A percentile compares a stretch with the other conserved stretches of the same genome.
Evolutionary conservation across 2,797 vertebrate species (phyloP).

Genomic region (Streptopelia turtur): DNA sequence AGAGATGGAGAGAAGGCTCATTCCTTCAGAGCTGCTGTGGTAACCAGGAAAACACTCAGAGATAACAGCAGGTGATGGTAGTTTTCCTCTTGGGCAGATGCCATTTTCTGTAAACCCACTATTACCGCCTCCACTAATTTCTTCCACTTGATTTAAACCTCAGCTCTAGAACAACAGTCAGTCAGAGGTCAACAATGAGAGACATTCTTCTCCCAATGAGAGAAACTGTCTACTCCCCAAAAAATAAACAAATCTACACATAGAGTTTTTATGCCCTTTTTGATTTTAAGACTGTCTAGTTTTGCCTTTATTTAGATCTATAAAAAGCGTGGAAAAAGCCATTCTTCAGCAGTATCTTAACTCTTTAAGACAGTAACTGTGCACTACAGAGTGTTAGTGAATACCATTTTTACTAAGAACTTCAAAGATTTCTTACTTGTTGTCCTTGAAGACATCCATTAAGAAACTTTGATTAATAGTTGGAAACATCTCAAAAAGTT

Average conservation of each 20-base stretch:
- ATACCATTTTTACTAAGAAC: not conserved
- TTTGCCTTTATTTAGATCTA: not conserved
- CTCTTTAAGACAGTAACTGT: not conserved
- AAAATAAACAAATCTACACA: not conserved
- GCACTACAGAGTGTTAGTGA: not conserved
- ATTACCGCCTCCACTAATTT: not conserved
- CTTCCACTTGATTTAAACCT: not conserved
- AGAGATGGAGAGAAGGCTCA: not conserved
- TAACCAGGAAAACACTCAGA: not conserved
- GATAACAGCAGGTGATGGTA: not conserved
- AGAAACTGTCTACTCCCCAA: not conserved
- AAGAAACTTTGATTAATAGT: conserved; percentile 91
- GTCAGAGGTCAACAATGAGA: not conserved
- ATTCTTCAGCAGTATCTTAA: not conserved
- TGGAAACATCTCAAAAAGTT: conserved; percentile 90
- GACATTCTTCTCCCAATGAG: not conserved
- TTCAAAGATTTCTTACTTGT: conserved; percentile 85
- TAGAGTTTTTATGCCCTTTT: not conserved
- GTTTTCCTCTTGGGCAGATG: not conserved
- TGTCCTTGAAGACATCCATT: conserved; percentile 91
- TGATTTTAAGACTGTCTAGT: not conserved
- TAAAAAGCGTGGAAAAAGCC: not conserved
- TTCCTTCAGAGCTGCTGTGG: not conserved
- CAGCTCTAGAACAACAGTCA: not conserved
- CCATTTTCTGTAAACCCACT: not conserved